Percentiles rank a stretch among this genome's conserved stretches.
phyloP scores from a whole-genome alignment of 92 coral and sea anemone genomes.

The Micromussa lordhowensis region DNA sequence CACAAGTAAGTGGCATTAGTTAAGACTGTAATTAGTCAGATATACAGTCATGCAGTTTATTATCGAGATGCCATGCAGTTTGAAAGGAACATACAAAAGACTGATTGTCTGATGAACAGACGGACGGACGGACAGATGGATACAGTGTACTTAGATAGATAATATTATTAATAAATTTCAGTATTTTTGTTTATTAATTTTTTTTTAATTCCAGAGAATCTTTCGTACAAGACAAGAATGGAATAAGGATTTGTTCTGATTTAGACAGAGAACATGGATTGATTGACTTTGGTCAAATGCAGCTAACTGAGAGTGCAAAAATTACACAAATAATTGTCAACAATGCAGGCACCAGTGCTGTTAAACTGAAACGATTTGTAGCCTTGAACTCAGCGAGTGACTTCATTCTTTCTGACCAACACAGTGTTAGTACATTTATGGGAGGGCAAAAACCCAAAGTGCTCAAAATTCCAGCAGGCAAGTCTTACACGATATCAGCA shows the following conservation, averaged over 20 bases:
- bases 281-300: constrained; percentile 71
- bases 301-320: constrained; percentile 67
- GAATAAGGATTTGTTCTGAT: constrained; percentile 65
- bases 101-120: too few species aligned
- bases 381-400: constrained; percentile 65
- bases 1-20: constrained; percentile 48
- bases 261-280: constrained; percentile 66
- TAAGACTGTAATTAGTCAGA: too few species aligned
- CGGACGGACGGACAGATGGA: too few species aligned
- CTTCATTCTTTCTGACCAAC: constrained; percentile 65
- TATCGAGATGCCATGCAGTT: too few species aligned
- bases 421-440: constrained; percentile 43
- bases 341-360: constrained; percentile 47
- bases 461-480: constrained; percentile 52
- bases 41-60: too few species aligned
- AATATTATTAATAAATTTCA: too few species aligned
- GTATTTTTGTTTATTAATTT: too few species aligned
- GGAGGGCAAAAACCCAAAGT: constrained; percentile 43
- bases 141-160: too few species aligned
- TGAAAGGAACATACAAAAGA: too few species aligned
- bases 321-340: constrained; percentile 62
- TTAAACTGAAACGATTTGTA: constrained; percentile 70
- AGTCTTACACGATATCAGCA: constrained; percentile 62
- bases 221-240: constrained; percentile 63
- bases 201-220: constrained; percentile 37